A percentile compares a stretch with the other conserved stretches of the same genome.
These are phyloP conservation scores for Rhamphomyia laevipes DNA, from an alignment of 2,888 invertebrate species.

Conservation along the genomic window DNA sequence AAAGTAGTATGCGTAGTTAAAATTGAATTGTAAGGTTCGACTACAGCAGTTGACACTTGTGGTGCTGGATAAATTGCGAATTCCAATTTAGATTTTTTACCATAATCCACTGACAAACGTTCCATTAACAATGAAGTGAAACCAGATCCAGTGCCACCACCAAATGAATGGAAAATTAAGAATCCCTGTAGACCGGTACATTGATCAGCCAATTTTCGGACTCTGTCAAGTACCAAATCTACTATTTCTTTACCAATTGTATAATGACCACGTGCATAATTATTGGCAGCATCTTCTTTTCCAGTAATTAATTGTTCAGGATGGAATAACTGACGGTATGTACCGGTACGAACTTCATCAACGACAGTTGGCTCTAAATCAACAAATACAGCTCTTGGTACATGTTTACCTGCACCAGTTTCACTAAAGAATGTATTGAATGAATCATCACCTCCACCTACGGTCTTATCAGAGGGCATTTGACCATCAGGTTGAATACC, in stretches of 20 bases:
- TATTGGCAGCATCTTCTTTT: no score
- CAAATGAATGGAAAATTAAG: slow-evolving; percentile 82
- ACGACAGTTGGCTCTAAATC: no score
- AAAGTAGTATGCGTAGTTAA: no score
- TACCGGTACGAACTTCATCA: no score
- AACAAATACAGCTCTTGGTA: no score
- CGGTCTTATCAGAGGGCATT: no score
- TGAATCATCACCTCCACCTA: no score
- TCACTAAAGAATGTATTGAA: no score
- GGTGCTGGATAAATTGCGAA: slow-evolving; percentile 89
- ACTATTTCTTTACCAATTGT: slow-evolving; percentile 73
- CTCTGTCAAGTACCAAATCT: slow-evolving; percentile 59
- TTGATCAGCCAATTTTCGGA: slow-evolving; percentile 71
- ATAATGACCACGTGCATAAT: slow-evolving; percentile 84
- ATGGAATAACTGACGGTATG: no score
- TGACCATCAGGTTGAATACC: slow-evolving; percentile 75
- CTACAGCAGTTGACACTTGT: slow-evolving; percentile 82
- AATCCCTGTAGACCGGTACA: slow-evolving; percentile 74
- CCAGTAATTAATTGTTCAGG: no score
- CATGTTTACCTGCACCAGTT: slow-evolving; percentile 84
- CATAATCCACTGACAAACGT: no score
- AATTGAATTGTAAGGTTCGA: slow-evolving; percentile 88
- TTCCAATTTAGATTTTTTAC: no score
- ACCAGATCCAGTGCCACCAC: slow-evolving; percentile 78
- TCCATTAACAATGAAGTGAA: slow-evolving; percentile 78